phyloP scores from a whole-genome alignment of 2,797 vertebrate species.

The Simalia tracyae region DNA sequence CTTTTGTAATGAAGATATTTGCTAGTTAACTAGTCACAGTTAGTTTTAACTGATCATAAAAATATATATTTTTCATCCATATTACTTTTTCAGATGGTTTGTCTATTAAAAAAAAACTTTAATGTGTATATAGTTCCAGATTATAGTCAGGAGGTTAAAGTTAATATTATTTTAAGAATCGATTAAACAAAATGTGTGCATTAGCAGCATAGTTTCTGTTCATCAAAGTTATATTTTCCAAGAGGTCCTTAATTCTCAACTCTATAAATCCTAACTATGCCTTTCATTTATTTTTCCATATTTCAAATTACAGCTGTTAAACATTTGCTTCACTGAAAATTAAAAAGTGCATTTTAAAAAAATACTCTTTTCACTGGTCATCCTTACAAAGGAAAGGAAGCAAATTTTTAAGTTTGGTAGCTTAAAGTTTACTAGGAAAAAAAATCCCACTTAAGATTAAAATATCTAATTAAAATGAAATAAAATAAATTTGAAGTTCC shows the following conservation, averaged over 20 bases:
- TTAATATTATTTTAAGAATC: slow-evolving; percentile 42
- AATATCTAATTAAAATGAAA: background rate
- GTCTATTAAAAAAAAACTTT: slow-evolving; percentile 8
- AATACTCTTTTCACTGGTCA: slow-evolving; percentile 59
- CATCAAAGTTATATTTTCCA: slow-evolving; percentile 69
- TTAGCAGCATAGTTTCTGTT: slow-evolving; percentile 57
- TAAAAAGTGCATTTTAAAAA: slow-evolving; percentile 61
- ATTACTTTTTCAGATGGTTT: slow-evolving; percentile 38
- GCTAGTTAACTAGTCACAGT: slow-evolving; percentile 31
- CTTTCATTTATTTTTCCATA: slow-evolving; percentile 75
- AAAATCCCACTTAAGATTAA: slow-evolving; percentile 28
- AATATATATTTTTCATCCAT: slow-evolving; percentile 40
- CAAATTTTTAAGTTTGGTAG: slow-evolving; percentile 42
- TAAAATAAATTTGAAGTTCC: background rate
- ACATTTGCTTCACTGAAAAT: slow-evolving; percentile 67
- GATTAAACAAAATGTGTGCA: slow-evolving; percentile 52
- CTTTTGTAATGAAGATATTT: slow-evolving; percentile 48
- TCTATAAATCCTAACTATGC: slow-evolving; percentile 73
- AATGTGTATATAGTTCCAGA: slow-evolving; percentile 31
- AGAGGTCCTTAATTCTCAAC: slow-evolving; percentile 66
- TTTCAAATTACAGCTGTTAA: slow-evolving; percentile 75
- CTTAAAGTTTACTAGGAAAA: slow-evolving; percentile 29
- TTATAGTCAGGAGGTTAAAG: slow-evolving; percentile 41
- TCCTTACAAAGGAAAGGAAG: slow-evolving; percentile 51
- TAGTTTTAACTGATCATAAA: slow-evolving; percentile 47